Evolutionary conservation across 1,140 invertebrate genomes (phyloP).

Genomic region (Temnothorax curvispinosus): DNA sequence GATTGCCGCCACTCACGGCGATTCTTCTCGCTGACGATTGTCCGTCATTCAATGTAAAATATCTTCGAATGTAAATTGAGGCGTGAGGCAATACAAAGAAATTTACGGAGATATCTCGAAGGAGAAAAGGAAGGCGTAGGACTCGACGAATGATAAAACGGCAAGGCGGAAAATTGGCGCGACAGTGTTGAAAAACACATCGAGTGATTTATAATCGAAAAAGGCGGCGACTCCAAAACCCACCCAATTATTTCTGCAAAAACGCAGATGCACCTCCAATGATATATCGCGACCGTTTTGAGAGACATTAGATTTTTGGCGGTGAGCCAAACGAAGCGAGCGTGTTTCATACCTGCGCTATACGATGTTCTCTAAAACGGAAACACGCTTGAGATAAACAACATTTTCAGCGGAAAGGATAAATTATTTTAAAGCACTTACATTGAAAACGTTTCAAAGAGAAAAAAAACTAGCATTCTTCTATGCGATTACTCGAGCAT

Average conservation of each 20-base stretch:
- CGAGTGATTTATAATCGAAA: constrained; percentile 60
- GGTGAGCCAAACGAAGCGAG: constrained; percentile 57
- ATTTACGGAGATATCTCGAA: background rate
- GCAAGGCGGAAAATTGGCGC: constrained; percentile 38
- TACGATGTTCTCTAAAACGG: constrained; percentile 43
- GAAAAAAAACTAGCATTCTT: background rate
- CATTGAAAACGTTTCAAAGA: background rate
- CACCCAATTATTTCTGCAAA: constrained; percentile 70
- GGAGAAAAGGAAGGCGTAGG: background rate
- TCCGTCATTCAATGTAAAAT: constrained; percentile 31
- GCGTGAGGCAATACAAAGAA: background rate
- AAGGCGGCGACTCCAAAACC: constrained; percentile 38
- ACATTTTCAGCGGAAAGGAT: constrained; percentile 5
- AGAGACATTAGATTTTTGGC: constrained; percentile 56
- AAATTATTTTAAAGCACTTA: constrained; percentile 43
- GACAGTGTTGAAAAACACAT: constrained; percentile 9
- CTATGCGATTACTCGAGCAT: background rate
- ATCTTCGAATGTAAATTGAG: constrained; percentile 19
- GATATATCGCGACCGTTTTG: constrained; percentile 60
- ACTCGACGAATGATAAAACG: constrained; percentile 13
- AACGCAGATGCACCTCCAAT: constrained; percentile 63
- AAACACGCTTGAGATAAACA: constrained; percentile 47
- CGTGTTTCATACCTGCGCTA: constrained; percentile 22
- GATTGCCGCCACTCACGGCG: background rate
- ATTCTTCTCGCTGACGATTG: constrained; percentile 1